phyloP scores from a whole-genome alignment of 2,797 vertebrate species.

The Columba guinea region DNA sequence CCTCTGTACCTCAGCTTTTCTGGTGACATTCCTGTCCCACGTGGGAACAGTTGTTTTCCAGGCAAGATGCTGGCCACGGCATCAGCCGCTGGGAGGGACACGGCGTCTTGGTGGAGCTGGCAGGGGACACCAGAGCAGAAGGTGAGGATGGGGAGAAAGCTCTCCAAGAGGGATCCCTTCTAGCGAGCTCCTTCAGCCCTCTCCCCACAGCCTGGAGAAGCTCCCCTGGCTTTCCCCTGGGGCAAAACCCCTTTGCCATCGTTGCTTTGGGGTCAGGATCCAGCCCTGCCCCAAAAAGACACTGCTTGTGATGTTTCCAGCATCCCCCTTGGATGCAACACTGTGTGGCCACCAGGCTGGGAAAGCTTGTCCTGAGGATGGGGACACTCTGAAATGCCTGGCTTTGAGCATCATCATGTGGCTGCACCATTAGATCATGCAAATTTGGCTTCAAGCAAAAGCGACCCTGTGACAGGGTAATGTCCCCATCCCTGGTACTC shows the following conservation, averaged over 20 bases:
- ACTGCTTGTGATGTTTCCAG: rapidly evolving
- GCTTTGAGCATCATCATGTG: neutral
- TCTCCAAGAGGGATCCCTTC: neutral
- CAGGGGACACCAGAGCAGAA: neutral
- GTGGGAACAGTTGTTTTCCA: neutral
- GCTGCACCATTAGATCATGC: rapidly evolving
- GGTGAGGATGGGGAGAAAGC: neutral
- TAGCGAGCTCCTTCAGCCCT: neutral
- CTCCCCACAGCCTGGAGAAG: neutral
- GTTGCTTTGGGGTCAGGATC: neutral
- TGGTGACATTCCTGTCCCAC: rapidly evolving
- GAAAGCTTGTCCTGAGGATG: neutral
- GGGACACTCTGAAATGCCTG: neutral
- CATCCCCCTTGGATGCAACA: neutral
- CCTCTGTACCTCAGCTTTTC: neutral
- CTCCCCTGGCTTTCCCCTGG: neutral
- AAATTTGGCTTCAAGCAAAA: rapidly evolving
- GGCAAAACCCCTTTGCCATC: neutral
- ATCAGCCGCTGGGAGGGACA: slow-evolving; percentile 66
- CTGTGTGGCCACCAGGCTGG: neutral
- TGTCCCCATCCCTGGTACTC: neutral
- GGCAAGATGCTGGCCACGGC: slow-evolving; percentile 73
- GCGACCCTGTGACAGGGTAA: neutral
- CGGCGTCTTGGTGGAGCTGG: slow-evolving; percentile 51
- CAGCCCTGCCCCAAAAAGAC: neutral